These are phyloP conservation scores for Chiloscyllium plagiosum DNA, from an alignment of 2,113 vertebrate genomes.

Conservation along the genomic window DNA sequence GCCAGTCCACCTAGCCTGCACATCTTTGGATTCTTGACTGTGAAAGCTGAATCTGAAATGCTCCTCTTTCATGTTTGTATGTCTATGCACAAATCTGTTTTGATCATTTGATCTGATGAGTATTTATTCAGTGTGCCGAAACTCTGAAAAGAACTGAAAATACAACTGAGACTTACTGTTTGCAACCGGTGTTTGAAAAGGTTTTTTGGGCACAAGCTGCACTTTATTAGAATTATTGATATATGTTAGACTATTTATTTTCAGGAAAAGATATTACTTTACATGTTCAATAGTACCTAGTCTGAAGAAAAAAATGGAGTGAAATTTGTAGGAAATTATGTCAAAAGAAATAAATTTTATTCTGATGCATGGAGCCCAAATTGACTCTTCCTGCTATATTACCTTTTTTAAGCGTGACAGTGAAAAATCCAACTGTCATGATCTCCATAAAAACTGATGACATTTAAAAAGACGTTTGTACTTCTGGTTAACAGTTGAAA, in stretches of 20 bases:
- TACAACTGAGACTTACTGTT: not conserved
- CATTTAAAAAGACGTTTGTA: no score
- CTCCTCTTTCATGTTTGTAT: not conserved
- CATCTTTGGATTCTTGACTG: not conserved
- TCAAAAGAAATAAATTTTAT: not conserved
- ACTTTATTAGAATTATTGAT: not conserved
- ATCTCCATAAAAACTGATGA: no score
- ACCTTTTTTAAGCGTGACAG: not conserved
- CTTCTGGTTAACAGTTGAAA: no score
- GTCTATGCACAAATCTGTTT: not conserved
- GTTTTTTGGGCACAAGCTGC: not conserved
- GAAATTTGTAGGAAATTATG: not conserved
- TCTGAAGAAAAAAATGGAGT: not conserved
- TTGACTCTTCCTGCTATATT: not conserved
- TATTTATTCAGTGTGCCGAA: not conserved
- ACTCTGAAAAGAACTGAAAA: not conserved
- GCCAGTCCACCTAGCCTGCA: no score
- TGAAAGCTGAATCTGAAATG: not conserved
- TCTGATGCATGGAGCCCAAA: not conserved
- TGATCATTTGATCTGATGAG: not conserved
- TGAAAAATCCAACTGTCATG: not conserved
- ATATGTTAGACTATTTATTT: not conserved
- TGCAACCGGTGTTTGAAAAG: not conserved
- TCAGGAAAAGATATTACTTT: not conserved
- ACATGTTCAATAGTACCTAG: not conserved